phyloP scores from a whole-genome alignment of 2,113 vertebrate species.

The Oenanthe oenanthe region DNA sequence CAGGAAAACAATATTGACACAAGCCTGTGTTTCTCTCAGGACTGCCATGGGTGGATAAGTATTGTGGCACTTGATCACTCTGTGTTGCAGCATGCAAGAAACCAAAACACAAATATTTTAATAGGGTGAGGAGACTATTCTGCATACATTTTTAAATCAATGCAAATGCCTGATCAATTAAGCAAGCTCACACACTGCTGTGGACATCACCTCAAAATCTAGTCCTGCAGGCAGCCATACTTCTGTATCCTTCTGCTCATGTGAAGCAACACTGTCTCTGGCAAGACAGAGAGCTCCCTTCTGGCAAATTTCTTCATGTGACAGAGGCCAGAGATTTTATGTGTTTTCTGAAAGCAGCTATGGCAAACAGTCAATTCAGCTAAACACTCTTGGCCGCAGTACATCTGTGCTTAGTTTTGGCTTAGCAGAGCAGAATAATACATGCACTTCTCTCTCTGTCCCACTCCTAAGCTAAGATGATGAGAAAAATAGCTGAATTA shows the following conservation, averaged over 20 bases:
- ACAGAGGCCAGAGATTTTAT: background rate
- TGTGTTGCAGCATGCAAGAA: background rate
- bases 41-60: background rate
- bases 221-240: background rate
- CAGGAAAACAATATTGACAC: background rate
- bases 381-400: background rate
- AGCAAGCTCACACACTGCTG: background rate
- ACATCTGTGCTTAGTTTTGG: slow-evolving; percentile 52
- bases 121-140: background rate
- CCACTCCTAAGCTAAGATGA: background rate
- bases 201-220: background rate
- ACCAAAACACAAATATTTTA: background rate
- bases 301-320: background rate
- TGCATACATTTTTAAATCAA: background rate
- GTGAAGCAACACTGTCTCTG: background rate
- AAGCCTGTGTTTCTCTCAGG: background rate
- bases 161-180: background rate
- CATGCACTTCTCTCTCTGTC: slow-evolving; percentile 23
- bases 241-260: background rate
- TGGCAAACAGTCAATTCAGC: slow-evolving; percentile 37
- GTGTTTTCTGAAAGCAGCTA: slow-evolving; percentile 27
- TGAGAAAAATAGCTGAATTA: slow-evolving; percentile 59
- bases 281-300: background rate
- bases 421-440: slow-evolving; percentile 49
- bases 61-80: background rate